phyloP scores from a whole-genome alignment of 1,140 invertebrate species.

The Drosophila lini region DNA sequence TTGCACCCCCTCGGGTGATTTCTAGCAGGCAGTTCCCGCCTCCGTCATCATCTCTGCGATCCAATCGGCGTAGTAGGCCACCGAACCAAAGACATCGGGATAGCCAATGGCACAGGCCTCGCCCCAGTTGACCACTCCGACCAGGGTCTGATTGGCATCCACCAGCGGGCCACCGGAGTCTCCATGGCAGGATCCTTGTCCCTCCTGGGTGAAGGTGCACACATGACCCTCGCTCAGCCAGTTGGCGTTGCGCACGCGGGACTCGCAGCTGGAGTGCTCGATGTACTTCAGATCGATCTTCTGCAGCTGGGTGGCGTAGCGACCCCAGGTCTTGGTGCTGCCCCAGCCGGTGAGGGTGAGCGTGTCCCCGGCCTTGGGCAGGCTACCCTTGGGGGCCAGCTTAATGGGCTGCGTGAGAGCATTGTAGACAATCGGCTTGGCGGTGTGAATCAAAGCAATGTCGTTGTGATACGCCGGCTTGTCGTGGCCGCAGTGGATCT shows the following conservation, averaged over 20 bases:
- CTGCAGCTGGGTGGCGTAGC: constrained; percentile 69
- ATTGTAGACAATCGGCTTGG: constrained; percentile 79
- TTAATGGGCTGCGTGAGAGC: constrained; percentile 84
- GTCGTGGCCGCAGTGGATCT: constrained; percentile 73
- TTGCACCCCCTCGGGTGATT: constrained; percentile 29
- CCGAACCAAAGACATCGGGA: constrained; percentile 85
- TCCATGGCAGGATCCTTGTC: constrained; percentile 86
- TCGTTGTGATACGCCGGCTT: constrained; percentile 85
- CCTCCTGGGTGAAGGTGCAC: constrained; percentile 86
- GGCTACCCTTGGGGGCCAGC: constrained; percentile 46
- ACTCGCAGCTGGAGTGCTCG: constrained; percentile 48
- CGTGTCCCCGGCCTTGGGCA: constrained; percentile 58
- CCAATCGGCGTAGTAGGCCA: constrained; percentile 84
- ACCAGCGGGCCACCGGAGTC: constrained; percentile 85
- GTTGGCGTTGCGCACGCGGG: constrained; percentile 43
- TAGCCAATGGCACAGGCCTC: constrained; percentile 85
- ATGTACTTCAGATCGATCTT: constrained; percentile 67
- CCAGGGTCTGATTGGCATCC: constrained; percentile 57
- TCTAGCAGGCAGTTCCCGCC: constrained; percentile 47
- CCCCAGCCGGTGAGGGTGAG: constrained; percentile 86
- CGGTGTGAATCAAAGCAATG: constrained; percentile 85
- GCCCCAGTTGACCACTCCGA: constrained; percentile 86
- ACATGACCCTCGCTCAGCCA: constrained; percentile 84
- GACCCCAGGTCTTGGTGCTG: constrained; percentile 73
- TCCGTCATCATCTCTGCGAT: constrained; percentile 49